phyloP scores from a whole-genome alignment of 2,113 vertebrate species.

The Beaufortia kweichowensis region DNA sequence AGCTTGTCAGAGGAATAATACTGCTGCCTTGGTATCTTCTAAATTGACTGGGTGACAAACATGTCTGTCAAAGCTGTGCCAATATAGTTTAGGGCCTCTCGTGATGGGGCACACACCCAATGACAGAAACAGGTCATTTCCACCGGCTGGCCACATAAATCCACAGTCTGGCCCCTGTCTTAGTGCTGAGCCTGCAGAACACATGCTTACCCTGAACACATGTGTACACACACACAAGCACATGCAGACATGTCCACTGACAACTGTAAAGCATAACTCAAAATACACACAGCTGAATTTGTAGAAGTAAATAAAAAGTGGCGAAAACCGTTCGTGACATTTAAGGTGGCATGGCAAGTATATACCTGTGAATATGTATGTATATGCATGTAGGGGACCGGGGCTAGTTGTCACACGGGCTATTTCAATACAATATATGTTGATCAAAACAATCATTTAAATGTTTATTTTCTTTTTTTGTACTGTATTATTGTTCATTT shows the following conservation, averaged over 20 bases:
- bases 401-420: no score
- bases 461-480: no score
- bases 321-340: not conserved
- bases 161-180: conserved; percentile 77
- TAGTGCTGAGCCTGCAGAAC: conserved; percentile 79
- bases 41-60: conserved; percentile 81
- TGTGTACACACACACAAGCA: conserved; percentile 13
- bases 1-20: conserved; percentile 75
- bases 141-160: conserved; percentile 76
- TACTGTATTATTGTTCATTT: no score
- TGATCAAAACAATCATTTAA: no score
- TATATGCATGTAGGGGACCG: no score
- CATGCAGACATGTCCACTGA: conserved; percentile 4
- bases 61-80: conserved; percentile 79
- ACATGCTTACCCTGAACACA: conserved; percentile 37
- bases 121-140: conserved; percentile 83
- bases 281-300: not conserved
- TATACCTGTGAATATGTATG: not conserved
- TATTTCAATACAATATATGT: no score
- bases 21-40: conserved; percentile 74
- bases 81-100: conserved; percentile 80
- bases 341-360: not conserved
- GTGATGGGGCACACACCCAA: conserved; percentile 79
- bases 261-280: conserved; percentile 18
- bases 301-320: not conserved